These are phyloP conservation scores for Cyprinodon tularosa DNA, from an alignment of 2,113 vertebrate species.

Conservation along the genomic window DNA sequence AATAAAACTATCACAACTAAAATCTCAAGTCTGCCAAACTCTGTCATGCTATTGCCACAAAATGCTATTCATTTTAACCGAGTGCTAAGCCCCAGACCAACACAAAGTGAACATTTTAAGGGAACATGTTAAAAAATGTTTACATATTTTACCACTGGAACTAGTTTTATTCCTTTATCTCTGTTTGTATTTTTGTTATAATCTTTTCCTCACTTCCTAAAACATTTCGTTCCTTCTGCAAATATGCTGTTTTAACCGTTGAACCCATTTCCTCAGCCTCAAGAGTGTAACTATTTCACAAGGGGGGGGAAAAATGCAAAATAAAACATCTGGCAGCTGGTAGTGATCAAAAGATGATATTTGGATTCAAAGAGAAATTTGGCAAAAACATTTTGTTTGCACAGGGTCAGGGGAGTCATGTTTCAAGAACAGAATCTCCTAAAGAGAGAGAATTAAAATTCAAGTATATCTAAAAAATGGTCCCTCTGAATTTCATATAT, in stretches of 20 bases:
- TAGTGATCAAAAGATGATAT: slow-evolving; percentile 19
- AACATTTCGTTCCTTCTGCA: slow-evolving; percentile 9
- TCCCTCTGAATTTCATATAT: no score
- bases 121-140: not conserved
- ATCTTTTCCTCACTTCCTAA: not conserved
- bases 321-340: slow-evolving; percentile 27
- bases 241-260: slow-evolving; percentile 9
- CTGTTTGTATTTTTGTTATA: not conserved
- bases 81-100: not conserved
- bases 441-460: slow-evolving; percentile 6
- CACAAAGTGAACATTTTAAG: not conserved
- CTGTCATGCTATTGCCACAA: no score
- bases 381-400: slow-evolving; percentile 33
- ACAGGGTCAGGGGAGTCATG: slow-evolving; percentile 12
- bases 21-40: no score
- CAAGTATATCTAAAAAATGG: no score
- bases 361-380: slow-evolving; percentile 24
- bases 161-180: not conserved
- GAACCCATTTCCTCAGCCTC: slow-evolving; percentile 18
- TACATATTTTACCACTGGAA: not conserved
- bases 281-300: slow-evolving; percentile 27
- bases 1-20: no score
- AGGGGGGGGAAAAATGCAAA: not conserved
- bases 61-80: not conserved
- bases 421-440: slow-evolving; percentile 24